Conservation (phyloP, 2,113 vertebrate species). For the Chaetodon auriga region DNA sequence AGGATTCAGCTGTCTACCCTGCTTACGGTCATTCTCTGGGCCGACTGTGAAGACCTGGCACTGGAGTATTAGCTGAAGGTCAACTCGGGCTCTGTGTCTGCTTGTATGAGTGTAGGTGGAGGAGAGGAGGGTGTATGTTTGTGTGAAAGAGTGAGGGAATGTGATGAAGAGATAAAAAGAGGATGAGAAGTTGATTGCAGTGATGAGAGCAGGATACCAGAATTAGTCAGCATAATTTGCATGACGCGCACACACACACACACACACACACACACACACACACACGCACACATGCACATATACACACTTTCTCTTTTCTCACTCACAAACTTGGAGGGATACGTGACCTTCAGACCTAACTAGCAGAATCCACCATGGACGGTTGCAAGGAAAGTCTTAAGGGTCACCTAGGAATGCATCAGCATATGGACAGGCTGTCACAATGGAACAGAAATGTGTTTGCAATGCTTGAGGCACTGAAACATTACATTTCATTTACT, state of each 20-base stretch:
- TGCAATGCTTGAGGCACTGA: not conserved
- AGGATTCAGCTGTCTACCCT: slow-evolving; percentile 67
- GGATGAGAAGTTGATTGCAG: slow-evolving; percentile 26
- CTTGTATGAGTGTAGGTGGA: not conserved
- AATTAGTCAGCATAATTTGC: slow-evolving; percentile 33
- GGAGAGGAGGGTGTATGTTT: not conserved
- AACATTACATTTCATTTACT: not conserved
- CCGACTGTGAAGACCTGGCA: slow-evolving; percentile 48
- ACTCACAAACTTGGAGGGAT: not conserved
- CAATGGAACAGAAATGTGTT: not conserved
- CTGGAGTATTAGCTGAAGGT: slow-evolving; percentile 66
- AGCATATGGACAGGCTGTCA: not conserved
- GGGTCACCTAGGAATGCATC: not conserved
- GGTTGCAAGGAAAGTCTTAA: not conserved
- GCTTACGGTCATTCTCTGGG: slow-evolving; percentile 70
- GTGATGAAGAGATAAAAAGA: slow-evolving; percentile 29
- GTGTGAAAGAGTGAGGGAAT: slow-evolving; percentile 9
- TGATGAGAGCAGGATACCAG: slow-evolving; percentile 27
- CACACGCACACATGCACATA: too few relatives aligned
- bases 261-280: not conserved
- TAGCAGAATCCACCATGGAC: not conserved
- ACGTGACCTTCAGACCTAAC: slow-evolving; percentile 20
- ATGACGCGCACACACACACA: slow-evolving; percentile 14
- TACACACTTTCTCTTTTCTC: not conserved
- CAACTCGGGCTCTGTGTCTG: slow-evolving; percentile 24